Conservation (phyloP, 2,113 vertebrate species). For the Gnathonemus echidnorhynchus region DNA sequence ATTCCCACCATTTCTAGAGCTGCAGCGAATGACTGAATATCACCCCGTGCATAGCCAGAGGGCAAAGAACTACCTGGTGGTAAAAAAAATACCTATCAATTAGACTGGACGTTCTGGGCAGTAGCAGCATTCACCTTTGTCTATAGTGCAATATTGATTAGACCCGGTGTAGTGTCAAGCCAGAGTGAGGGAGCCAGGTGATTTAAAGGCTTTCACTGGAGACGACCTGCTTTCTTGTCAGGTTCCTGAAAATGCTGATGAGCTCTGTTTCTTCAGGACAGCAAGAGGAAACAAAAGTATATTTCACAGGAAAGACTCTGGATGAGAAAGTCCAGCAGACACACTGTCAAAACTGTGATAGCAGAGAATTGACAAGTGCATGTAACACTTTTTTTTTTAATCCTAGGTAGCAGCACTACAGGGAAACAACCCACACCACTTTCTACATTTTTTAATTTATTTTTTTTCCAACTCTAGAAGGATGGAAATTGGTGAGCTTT, state of each 20-base stretch:
- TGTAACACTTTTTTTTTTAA: constrained; percentile 79
- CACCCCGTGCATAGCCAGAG: constrained; percentile 74
- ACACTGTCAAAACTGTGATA: constrained; percentile 72
- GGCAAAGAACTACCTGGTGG: constrained; percentile 73
- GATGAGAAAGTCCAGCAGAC: constrained; percentile 79
- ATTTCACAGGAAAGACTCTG: constrained; percentile 67
- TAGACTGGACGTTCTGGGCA: constrained; percentile 77
- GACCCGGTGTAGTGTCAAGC: constrained; percentile 89
- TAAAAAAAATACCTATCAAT: constrained; percentile 82
- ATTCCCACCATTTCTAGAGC: constrained; percentile 63
- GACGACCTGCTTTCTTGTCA: constrained; percentile 71
- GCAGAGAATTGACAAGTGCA: constrained; percentile 82
- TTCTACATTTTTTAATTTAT: not conserved
- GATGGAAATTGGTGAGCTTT: not conserved
- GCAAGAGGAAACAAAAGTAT: constrained; percentile 52
- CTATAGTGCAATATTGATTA: constrained; percentile 88
- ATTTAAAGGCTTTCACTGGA: constrained; percentile 84
- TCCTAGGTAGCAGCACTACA: constrained; percentile 59
- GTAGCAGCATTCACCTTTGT: constrained; percentile 73
- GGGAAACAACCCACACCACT: constrained; percentile 42
- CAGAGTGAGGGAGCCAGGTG: constrained; percentile 76
- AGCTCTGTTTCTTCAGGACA: constrained; percentile 58
- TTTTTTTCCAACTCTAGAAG: not conserved
- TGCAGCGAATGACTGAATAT: constrained; percentile 55
- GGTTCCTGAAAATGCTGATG: constrained; percentile 64